A percentile compares a stretch with the other conserved stretches of the same genome.
Conservation (phyloP, 2,797 vertebrate species). For the Emys orbicularis region DNA sequence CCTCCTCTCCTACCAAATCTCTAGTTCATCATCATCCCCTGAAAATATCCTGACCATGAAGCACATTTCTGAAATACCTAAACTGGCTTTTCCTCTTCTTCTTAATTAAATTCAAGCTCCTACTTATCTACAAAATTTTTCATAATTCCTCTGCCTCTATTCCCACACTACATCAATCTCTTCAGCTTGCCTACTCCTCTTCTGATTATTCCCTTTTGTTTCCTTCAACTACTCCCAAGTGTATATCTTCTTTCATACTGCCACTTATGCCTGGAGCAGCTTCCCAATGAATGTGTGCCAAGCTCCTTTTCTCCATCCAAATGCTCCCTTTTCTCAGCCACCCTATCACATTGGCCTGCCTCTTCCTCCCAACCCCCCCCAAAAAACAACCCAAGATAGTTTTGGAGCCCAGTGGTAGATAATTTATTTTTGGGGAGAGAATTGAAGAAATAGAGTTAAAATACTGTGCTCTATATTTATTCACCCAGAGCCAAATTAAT, state of each 20-base stretch:
- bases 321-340: not conserved
- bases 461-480: not conserved
- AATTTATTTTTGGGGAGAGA: accelerated
- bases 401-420: not conserved
- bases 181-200: not conserved
- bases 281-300: not conserved
- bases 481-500: not conserved
- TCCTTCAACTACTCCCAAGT: not conserved
- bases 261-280: not conserved
- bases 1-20: not conserved
- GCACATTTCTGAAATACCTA: not conserved
- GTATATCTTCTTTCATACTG: not conserved
- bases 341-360: accelerated
- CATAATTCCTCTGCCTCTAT: not conserved
- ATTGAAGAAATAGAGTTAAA: not conserved
- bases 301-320: not conserved
- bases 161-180: not conserved
- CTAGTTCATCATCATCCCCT: not conserved
- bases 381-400: not conserved
- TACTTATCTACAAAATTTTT: not conserved
- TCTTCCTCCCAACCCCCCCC: not conserved
- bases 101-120: not conserved
- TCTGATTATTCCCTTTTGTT: not conserved
- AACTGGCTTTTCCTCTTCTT: not conserved
- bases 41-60: not conserved